A percentile compares a stretch with the other conserved stretches of the same genome.
Conservation (phyloP, 1,140 invertebrate species). For the Dendroctonus valens region DNA sequence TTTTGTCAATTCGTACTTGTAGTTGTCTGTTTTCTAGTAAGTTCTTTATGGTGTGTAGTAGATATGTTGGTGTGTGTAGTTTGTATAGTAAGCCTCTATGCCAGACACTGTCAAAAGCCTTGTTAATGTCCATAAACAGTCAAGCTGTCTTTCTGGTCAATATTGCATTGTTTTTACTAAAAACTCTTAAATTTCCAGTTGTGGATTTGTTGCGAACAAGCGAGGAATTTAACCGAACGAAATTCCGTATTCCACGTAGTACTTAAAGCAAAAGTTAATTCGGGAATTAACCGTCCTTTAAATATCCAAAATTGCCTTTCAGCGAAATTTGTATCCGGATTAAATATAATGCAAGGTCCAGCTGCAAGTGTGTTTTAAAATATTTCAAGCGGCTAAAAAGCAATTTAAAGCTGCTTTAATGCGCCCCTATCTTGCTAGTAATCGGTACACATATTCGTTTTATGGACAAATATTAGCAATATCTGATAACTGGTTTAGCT, state of each 20-base stretch:
- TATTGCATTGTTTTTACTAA: background rate
- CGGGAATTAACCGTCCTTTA: constrained; percentile 21
- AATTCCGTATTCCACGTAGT: background rate
- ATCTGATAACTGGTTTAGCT: constrained; percentile 35
- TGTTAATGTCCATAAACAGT: no score
- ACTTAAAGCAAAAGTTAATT: constrained; percentile 15
- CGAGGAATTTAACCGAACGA: no score
- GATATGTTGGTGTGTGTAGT: no score
- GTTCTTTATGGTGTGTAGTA: no score
- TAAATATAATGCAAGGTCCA: constrained; percentile 12
- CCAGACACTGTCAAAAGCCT: no score
- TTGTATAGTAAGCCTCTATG: no score
- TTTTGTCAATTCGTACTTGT: no score
- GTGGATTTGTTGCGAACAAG: background rate
- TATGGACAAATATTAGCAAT: constrained; percentile 42
- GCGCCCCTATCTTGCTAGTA: constrained; percentile 36
- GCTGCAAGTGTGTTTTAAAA: constrained; percentile 28
- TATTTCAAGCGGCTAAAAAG: constrained; percentile 27
- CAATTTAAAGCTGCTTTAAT: constrained; percentile 36
- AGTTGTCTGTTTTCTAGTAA: no score
- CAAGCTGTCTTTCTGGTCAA: no score
- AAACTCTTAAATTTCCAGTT: background rate
- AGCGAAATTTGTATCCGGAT: constrained; percentile 20
- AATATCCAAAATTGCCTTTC: constrained; percentile 17
- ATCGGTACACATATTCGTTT: constrained; percentile 40